Conservation (phyloP, 2,113 vertebrate species). For the Kryptolebias marmoratus region DNA sequence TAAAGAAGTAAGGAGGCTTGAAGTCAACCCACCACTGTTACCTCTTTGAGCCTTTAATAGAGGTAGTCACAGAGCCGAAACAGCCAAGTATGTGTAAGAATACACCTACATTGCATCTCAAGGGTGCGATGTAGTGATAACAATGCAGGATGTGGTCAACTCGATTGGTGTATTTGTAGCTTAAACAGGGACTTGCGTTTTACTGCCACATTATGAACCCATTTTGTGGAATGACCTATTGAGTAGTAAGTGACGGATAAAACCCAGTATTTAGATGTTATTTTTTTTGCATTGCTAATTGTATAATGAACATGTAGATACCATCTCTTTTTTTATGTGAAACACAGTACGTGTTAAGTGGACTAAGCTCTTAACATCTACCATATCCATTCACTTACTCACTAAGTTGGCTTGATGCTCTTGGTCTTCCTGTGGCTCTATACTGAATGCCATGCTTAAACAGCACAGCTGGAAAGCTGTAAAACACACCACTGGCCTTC, state of each 20-base stretch:
- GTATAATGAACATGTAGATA: conserved; percentile 14
- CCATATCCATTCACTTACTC: conserved; percentile 24
- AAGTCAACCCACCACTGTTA: too few relatives aligned
- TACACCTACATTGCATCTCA: too few relatives aligned
- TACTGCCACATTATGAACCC: background rate
- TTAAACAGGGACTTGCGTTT: too few relatives aligned
- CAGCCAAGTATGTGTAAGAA: too few relatives aligned
- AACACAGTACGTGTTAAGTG: conserved; percentile 30
- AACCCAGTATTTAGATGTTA: conserved; percentile 2
- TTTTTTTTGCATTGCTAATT: conserved; percentile 13
- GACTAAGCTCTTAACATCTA: conserved; percentile 31
- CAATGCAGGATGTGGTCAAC: too few relatives aligned
- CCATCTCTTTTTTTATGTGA: conserved; percentile 29
- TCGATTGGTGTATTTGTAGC: too few relatives aligned
- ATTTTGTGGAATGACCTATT: conserved; percentile 3
- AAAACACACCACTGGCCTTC: conserved; percentile 28
- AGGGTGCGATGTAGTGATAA: too few relatives aligned
- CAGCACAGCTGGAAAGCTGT: conserved; percentile 39
- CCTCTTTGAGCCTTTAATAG: too few relatives aligned
- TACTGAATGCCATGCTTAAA: conserved; percentile 9
- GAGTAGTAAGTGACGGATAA: background rate
- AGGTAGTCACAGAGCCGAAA: too few relatives aligned
- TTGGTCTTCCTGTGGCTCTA: conserved; percentile 21
- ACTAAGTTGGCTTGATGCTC: conserved; percentile 19
- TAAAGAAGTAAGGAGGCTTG: too few relatives aligned